phyloP scores from a whole-genome alignment of 2,888 invertebrate species.

The Limnephilus marmoratus region DNA sequence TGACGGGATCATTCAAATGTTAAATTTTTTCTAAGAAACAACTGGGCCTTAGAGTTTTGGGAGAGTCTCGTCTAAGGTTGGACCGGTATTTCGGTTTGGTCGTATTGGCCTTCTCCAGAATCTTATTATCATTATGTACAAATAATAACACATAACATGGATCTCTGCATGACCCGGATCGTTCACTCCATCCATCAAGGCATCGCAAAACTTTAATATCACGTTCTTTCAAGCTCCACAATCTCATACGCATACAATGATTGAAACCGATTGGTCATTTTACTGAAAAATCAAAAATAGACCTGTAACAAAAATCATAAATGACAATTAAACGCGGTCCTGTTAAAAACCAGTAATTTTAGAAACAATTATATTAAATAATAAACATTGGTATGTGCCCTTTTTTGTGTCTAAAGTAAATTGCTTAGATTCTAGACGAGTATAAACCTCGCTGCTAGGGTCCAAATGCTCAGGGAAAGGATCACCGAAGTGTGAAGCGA shows the following conservation, averaged over 20 bases:
- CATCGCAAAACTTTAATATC: background rate
- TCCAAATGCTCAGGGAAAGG: conserved; percentile 45
- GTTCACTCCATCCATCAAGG: background rate
- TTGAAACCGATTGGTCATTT: background rate
- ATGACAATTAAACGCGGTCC: background rate
- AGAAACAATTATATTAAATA: background rate
- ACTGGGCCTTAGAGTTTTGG: too few species aligned
- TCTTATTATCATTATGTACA: too few species aligned
- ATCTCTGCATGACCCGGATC: background rate
- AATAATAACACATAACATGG: too few species aligned
- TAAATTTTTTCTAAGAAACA: too few species aligned
- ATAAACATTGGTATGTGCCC: background rate
- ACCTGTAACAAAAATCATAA: background rate
- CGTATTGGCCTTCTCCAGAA: too few species aligned
- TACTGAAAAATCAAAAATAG: background rate
- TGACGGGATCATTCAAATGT: too few species aligned
- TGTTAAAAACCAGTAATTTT: background rate
- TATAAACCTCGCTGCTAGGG: conserved; percentile 35
- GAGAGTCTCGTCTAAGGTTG: too few species aligned
- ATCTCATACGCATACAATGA: too few species aligned
- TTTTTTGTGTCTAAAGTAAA: conserved; percentile 23
- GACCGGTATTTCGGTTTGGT: too few species aligned
- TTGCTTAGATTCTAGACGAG: conserved; percentile 31
- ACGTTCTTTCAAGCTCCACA: background rate
- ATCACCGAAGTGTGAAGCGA: conserved; percentile 23